phyloP scores from a whole-genome alignment of 2,113 vertebrate genomes.

The Brachyhypopomus gauderio region DNA sequence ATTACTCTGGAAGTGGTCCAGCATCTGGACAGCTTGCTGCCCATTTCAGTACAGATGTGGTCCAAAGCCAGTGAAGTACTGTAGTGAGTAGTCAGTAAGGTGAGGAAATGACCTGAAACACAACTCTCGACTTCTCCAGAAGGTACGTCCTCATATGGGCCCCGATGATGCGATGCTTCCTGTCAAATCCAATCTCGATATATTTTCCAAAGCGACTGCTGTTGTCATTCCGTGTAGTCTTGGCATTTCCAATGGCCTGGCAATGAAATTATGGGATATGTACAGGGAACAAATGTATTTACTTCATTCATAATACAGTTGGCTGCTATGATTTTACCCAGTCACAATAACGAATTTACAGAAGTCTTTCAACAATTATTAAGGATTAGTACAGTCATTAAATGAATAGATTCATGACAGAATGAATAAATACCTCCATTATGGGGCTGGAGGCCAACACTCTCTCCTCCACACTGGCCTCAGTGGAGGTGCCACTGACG shows the following conservation, averaged over 20 bases:
- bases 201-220: conserved; percentile 99
- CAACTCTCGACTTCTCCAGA: conserved; percentile 95
- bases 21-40: too few relatives aligned
- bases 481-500: conserved; percentile 87
- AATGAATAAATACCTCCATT: conserved; percentile 87
- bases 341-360: not conserved
- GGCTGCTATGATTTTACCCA: not conserved
- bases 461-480: conserved; percentile 89
- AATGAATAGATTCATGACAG: too few relatives aligned
- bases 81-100: not conserved
- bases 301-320: not conserved
- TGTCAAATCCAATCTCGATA: conserved; percentile 96
- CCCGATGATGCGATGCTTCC: conserved; percentile 86
- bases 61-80: not conserved
- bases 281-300: not conserved
- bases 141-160: conserved; percentile 98
- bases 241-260: conserved; percentile 96
- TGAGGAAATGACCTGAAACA: conserved; percentile 89
- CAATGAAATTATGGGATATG: not conserved
- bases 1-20: too few relatives aligned
- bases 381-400: not conserved
- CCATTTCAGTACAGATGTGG: too few relatives aligned
- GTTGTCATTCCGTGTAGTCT: conserved; percentile 98
- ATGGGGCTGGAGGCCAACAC: conserved; percentile 96
- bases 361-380: not conserved